Evolutionary conservation across 23 tunicate genomes (phyloP).

Genomic region (Styela plicata): DNA sequence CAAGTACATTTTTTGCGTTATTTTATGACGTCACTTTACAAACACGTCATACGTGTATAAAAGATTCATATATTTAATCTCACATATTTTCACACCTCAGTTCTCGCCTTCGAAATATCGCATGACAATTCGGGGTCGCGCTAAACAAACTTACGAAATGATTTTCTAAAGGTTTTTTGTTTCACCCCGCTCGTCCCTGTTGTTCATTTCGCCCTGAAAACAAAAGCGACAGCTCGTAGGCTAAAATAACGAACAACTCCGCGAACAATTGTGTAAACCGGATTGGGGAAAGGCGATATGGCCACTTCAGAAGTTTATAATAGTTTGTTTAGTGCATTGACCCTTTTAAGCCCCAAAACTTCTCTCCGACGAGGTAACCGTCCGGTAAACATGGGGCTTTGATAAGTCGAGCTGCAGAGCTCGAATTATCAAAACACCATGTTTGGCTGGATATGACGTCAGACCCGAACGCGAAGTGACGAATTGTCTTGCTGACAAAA

Average conservation of each 20-base stretch:
- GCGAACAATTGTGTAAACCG: slow-evolving; percentile 11
- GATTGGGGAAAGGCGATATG: slow-evolving; percentile 24
- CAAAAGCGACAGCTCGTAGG: slow-evolving; percentile 4
- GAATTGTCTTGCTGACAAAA: neutral
- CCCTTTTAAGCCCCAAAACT: neutral
- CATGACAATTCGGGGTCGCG: slow-evolving; percentile 13
- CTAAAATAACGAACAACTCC: slow-evolving; percentile 37
- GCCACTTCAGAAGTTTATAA: neutral
- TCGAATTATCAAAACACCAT: neutral
- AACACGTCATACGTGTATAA: too few relatives aligned
- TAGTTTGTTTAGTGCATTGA: neutral
- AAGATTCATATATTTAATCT: too few relatives aligned
- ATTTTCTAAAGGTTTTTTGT: neutral
- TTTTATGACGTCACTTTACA: too few relatives aligned
- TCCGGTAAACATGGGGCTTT: too few relatives aligned
- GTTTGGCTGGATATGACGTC: neutral
- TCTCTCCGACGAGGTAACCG: too few relatives aligned
- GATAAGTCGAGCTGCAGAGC: neutral
- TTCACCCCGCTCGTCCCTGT: slow-evolving; percentile 1
- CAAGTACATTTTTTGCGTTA: too few relatives aligned
- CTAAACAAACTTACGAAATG: slow-evolving; percentile 32
- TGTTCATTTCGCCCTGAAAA: neutral
- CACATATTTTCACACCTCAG: slow-evolving; percentile 8
- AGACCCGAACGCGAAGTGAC: neutral
- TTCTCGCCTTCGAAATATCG: neutral